Percentiles rank a stretch among this genome's conserved stretches.
phyloP scores from a whole-genome alignment of 2,797 vertebrate species.

The Leucoraja ocellata region DNA sequence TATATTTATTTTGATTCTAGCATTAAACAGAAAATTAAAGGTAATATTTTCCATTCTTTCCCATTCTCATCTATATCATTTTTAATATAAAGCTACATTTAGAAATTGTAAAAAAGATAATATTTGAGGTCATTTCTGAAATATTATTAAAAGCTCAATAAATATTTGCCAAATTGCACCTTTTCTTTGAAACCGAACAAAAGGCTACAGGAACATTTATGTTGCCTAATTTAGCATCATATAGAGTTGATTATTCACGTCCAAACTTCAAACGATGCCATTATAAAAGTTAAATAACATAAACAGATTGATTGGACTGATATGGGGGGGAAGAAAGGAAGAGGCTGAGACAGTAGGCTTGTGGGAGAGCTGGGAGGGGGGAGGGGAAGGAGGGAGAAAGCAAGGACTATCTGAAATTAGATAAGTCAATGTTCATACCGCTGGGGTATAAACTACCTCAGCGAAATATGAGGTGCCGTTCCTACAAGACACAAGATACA shows the following conservation, averaged over 20 bases:
- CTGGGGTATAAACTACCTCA: too few relatives aligned
- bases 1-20: not conserved
- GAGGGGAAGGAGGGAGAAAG: too few relatives aligned
- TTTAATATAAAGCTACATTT: not conserved
- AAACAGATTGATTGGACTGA: not conserved
- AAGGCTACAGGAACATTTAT: not conserved
- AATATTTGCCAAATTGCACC: not conserved
- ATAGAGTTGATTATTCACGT: too few relatives aligned
- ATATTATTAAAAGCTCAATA: not conserved
- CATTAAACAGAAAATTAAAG: not conserved
- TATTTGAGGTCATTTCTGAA: not conserved
- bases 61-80: not conserved
- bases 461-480: too few relatives aligned
- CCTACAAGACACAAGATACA: too few relatives aligned
- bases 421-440: too few relatives aligned
- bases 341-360: too few relatives aligned
- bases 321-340: too few relatives aligned
- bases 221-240: not conserved
- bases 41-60: not conserved
- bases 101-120: not conserved
- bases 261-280: not conserved
- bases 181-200: not conserved
- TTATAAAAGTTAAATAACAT: not conserved
- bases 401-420: too few relatives aligned
- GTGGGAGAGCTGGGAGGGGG: too few relatives aligned